These are phyloP conservation scores for Bembecia ichneumoniformis DNA, from an alignment of 2,888 invertebrate species.

Conservation along the genomic window DNA sequence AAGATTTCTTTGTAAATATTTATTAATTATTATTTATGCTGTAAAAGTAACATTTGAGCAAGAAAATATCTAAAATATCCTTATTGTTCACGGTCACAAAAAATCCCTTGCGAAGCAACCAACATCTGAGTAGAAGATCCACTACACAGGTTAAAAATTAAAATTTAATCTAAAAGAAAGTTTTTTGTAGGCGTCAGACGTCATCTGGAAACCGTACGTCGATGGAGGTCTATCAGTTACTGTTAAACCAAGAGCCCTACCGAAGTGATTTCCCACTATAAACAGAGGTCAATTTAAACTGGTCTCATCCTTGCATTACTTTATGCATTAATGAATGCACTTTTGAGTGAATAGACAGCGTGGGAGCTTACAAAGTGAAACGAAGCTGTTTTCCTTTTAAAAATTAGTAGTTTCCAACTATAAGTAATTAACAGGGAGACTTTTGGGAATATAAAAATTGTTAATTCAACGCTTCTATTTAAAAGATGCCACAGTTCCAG, in stretches of 20 bases:
- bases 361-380: conserved; percentile 25
- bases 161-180: background rate
- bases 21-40: no score
- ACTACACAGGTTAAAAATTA: background rate
- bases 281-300: conserved; percentile 2
- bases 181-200: conserved; percentile 5
- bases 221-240: conserved; percentile 18
- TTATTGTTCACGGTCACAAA: no score
- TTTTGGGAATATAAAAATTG: no score
- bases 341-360: conserved; percentile 24
- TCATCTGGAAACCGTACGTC: conserved; percentile 21
- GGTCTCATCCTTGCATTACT: background rate
- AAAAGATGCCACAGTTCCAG: no score
- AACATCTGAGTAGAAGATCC: no score
- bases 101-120: no score
- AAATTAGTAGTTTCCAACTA: background rate
- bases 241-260: conserved; percentile 3
- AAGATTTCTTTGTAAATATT: no score
- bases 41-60: no score
- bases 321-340: conserved; percentile 22
- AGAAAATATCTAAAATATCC: no score
- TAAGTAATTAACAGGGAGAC: no score
- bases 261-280: conserved; percentile 1
- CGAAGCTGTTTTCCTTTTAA: conserved; percentile 15
- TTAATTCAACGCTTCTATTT: no score